Evolutionary conservation across 2,888 invertebrate genomes (phyloP).

Genomic region (Ectemnius lituratus): DNA sequence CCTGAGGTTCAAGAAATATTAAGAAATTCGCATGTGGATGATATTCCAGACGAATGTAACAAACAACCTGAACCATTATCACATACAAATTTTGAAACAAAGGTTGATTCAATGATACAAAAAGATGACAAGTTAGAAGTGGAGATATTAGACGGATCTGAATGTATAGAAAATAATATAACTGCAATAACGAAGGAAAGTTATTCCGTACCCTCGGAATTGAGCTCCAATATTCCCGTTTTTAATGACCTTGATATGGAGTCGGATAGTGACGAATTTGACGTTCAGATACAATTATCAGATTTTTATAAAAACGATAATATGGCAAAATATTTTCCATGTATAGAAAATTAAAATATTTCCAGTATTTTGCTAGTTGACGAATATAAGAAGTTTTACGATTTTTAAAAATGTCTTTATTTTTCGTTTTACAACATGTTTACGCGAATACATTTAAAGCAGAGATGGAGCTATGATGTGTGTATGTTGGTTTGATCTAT

Average conservation of each 20-base stretch:
- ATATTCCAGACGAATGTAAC: neutral
- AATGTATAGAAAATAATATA: neutral
- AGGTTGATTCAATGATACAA: too few species aligned
- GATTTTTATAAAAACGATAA: conserved; percentile 3
- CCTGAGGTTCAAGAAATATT: neutral
- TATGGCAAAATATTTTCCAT: too few species aligned
- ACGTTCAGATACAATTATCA: conserved; percentile 12
- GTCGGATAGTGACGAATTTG: conserved; percentile 47
- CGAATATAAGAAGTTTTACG: too few species aligned
- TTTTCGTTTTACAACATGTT: too few species aligned
- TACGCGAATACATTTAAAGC: too few species aligned
- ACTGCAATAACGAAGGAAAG: neutral
- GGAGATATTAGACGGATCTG: neutral
- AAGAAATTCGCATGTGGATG: neutral
- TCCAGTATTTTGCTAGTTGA: too few species aligned
- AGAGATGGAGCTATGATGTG: too few species aligned
- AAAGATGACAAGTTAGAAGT: too few species aligned
- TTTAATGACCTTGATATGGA: conserved; percentile 48
- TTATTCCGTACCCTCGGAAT: neutral
- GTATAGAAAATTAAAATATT: too few species aligned
- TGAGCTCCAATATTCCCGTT: conserved; percentile 24
- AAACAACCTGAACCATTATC: neutral
- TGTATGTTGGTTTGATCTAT: neutral
- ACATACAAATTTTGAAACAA: too few species aligned
- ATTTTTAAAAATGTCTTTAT: too few species aligned